phyloP scores from a whole-genome alignment of 2,113 vertebrate genomes.

The Brienomyrus brachyistius region DNA sequence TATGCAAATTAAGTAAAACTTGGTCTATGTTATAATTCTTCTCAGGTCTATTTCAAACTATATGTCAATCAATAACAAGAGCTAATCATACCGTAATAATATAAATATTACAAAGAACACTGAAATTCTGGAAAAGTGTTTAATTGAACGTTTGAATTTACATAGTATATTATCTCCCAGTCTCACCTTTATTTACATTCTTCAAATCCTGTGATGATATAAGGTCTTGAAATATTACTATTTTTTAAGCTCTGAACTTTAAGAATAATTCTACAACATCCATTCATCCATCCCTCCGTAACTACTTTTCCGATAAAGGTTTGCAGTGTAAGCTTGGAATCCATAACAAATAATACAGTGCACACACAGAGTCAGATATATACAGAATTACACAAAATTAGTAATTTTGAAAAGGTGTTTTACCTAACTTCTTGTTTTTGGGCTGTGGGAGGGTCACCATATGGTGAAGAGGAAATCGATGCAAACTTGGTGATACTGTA shows the following conservation, averaged over 20 bases:
- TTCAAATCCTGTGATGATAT: neutral
- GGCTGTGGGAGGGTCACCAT: neutral
- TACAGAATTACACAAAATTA: neutral
- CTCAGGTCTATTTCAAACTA: neutral
- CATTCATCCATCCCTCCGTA: neutral
- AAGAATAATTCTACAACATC: neutral
- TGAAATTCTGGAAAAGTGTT: neutral
- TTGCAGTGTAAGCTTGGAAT: neutral
- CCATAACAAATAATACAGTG: neutral
- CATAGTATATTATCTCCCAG: neutral
- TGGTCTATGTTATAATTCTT: neutral
- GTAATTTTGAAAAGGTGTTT: neutral
- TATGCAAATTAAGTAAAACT: slow-evolving; percentile 5
- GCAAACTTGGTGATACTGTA: neutral
- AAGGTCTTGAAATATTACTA: neutral
- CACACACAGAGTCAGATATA: neutral
- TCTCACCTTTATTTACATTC: slow-evolving; percentile 1
- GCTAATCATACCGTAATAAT: neutral
- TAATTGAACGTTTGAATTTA: too few relatives aligned
- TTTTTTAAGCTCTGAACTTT: neutral
- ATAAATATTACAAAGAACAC: neutral
- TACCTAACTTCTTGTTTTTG: neutral
- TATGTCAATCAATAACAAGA: neutral
- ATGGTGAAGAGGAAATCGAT: neutral
- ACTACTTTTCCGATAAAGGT: neutral